phyloP scores from a whole-genome alignment of 2,797 vertebrate genomes.

The Leptatherina wallacei region DNA sequence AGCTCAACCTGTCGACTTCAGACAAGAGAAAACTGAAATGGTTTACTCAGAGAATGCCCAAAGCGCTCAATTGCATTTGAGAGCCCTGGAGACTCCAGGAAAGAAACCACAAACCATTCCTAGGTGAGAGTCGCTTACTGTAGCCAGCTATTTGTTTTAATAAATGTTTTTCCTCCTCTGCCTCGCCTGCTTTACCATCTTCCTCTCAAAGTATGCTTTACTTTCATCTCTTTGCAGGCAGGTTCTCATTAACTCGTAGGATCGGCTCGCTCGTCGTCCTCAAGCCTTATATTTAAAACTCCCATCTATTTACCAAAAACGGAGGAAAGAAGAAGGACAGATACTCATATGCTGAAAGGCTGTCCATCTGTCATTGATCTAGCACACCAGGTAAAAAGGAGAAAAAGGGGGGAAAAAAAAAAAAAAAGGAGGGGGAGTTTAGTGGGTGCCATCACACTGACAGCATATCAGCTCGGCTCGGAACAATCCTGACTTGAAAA shows the following conservation, averaged over 20 bases:
- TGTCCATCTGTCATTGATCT: constrained; percentile 55
- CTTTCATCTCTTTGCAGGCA: constrained; percentile 32
- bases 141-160: constrained; percentile 67
- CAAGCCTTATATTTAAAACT: constrained; percentile 49
- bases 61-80: constrained; percentile 58
- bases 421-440: constrained; percentile 16
- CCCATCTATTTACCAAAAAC: constrained; percentile 56
- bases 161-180: constrained; percentile 49
- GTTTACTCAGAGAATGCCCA: constrained; percentile 72
- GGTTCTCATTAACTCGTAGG: constrained; percentile 63
- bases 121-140: constrained; percentile 56
- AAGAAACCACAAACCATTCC: constrained; percentile 41
- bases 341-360: constrained; percentile 34
- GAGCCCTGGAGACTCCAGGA: constrained; percentile 46
- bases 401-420: not conserved
- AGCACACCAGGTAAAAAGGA: constrained; percentile 28
- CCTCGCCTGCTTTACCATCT: constrained; percentile 28
- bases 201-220: constrained; percentile 51
- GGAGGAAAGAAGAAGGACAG: not conserved
- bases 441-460: constrained; percentile 59
- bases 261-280: constrained; percentile 22
- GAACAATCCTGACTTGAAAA: constrained; percentile 71
- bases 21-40: constrained; percentile 70
- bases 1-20: constrained; percentile 72
- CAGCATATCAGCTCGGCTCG: constrained; percentile 54